These are phyloP conservation scores for Hemichromis elongatus DNA, from an alignment of 2,113 vertebrate species.

Conservation along the genomic window DNA sequence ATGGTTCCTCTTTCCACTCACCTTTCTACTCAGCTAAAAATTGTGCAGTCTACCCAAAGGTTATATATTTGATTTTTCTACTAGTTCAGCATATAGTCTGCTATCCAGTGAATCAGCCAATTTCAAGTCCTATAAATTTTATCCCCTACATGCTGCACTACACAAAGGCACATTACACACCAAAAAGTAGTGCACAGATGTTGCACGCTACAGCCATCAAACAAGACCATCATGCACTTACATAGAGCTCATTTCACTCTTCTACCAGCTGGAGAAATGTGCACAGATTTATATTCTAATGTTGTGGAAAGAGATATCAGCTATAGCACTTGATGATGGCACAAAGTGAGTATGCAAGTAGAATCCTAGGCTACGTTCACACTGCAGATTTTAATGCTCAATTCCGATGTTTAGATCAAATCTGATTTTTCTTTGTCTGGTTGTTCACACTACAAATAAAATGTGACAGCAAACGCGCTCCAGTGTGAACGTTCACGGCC, in stretches of 20 bases:
- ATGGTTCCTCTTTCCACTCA: fast-evolving
- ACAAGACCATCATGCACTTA: neutral
- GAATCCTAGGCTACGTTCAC: too few relatives aligned
- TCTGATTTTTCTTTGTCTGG: too few relatives aligned
- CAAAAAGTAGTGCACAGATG: neutral
- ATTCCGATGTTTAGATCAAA: too few relatives aligned
- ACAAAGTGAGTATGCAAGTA: neutral
- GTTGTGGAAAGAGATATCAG: neutral
- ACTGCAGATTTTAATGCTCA: too few relatives aligned
- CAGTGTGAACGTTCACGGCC: too few relatives aligned
- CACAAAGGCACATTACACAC: neutral
- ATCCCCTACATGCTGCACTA: neutral
- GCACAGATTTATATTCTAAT: neutral
- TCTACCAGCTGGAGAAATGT: neutral
- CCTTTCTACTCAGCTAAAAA: neutral
- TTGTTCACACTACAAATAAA: too few relatives aligned
- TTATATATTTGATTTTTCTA: neutral
- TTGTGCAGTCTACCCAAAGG: neutral
- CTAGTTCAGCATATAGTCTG: neutral
- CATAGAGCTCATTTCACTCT: neutral
- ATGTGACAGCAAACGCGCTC: too few relatives aligned
- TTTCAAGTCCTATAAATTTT: neutral
- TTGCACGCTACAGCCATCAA: neutral
- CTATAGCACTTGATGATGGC: neutral
- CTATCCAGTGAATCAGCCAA: neutral